These are phyloP conservation scores for Anguilla pacifica DNA, from an alignment of 2,797 vertebrate species.

Conservation along the genomic window DNA sequence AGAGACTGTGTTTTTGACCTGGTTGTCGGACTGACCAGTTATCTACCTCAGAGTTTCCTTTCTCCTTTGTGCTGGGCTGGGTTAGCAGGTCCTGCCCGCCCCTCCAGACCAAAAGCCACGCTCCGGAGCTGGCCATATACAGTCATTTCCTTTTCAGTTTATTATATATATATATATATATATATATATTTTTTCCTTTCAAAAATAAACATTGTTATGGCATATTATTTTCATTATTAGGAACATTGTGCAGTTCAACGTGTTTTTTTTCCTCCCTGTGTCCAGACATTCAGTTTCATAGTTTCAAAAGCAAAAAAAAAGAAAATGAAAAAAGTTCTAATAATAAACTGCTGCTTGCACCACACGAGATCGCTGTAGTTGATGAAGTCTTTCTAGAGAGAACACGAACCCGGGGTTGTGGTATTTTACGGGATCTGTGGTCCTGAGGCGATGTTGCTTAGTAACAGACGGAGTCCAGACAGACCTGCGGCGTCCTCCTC, in stretches of 20 bases:
- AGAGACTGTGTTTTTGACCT: conserved; percentile 91
- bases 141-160: conserved; percentile 72
- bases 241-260: conserved; percentile 72
- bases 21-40: conserved; percentile 92
- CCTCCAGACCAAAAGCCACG: conserved; percentile 96
- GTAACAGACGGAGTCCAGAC: conserved; percentile 72
- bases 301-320: conserved; percentile 69
- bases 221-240: conserved; percentile 55
- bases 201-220: conserved; percentile 40
- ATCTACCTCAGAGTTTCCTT: conserved; percentile 99
- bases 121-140: conserved; percentile 93
- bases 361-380: conserved; percentile 83
- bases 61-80: conserved; percentile 88
- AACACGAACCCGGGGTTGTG: conserved; percentile 72
- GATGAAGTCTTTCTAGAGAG: conserved; percentile 74
- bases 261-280: conserved; percentile 31
- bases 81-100: conserved; percentile 96
- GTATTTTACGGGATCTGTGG: conserved; percentile 82
- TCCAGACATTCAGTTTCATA: conserved; percentile 76
- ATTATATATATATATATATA: conserved; percentile 47
- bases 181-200: conserved; percentile 73
- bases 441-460: conserved; percentile 81
- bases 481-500: conserved; percentile 67
- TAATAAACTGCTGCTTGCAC: conserved; percentile 78
- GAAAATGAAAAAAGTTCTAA: conserved; percentile 51